Evolutionary conservation across 2,888 invertebrate genomes (phyloP).

Genomic region (Cheilosia pagana): DNA sequence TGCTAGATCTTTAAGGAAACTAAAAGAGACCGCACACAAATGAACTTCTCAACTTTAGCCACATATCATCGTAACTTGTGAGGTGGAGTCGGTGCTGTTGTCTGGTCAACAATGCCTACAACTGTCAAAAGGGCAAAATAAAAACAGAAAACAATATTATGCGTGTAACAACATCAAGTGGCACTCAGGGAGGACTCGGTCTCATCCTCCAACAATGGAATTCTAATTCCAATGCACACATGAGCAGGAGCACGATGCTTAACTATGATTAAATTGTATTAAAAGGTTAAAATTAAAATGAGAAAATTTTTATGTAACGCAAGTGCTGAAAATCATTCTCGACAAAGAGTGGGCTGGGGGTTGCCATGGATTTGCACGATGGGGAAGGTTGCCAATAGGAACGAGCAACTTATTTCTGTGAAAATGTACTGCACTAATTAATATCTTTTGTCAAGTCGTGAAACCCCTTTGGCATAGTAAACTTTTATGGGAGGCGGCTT

Average conservation of each 20-base stretch:
- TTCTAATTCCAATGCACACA: conserved; percentile 13
- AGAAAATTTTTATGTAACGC: not conserved
- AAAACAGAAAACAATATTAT: conserved; percentile 33
- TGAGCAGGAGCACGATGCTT: conserved; percentile 1
- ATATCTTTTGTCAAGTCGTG: not conserved
- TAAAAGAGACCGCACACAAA: not conserved
- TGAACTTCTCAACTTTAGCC: not conserved
- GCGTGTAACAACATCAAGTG: conserved; percentile 35
- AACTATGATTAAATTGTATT: conserved; percentile 46
- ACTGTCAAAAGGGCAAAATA: conserved; percentile 56
- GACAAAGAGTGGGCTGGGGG: not conserved
- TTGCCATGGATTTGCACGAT: not conserved
- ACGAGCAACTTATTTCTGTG: not conserved
- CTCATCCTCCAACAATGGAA: conserved; percentile 14
- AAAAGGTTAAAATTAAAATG: conserved; percentile 6
- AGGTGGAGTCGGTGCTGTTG: not conserved
- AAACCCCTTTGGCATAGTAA: too few relatives aligned
- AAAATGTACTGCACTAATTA: conserved; percentile 10
- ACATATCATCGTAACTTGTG: conserved; percentile 10
- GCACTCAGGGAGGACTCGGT: not conserved
- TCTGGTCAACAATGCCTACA: not conserved
- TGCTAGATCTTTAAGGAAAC: not conserved
- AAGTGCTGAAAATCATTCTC: conserved; percentile 27
- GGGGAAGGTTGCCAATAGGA: not conserved
- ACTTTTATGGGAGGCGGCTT: not conserved